Evolutionary conservation across 2,888 invertebrate genomes (phyloP), one percentile per base, ranked within the genome.

Genomic region (Geophilus truncorum): DNA sequence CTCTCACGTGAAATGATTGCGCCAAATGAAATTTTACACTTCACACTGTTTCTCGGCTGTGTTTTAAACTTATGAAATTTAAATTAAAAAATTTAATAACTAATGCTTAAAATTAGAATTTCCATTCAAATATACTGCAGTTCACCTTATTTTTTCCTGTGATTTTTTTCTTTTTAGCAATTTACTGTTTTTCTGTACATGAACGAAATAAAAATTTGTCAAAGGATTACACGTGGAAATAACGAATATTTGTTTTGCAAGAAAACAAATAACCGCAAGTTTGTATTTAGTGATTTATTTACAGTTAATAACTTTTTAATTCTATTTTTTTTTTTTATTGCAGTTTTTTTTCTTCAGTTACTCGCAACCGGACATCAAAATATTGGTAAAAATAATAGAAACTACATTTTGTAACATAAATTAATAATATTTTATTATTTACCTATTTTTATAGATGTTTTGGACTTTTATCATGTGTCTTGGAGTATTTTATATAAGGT

Each of bases 1-100:
- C 70, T 70, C 70, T 70, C 70, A 70, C 28, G 70, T 28, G 10
- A 70, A 70, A 28, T 28, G 70, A 70, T 70, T 70, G 70, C 28
- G 70, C 70, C n/a, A 70, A 70, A 62, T 62, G 62, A 62, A 70
- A n/a, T 70, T 70, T 70, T 70, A 10, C 70, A 70, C 23, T 28
- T 70, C 23, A 25, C 2, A 70, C 28, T 70, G 23, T 70, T 70
- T 28, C 70, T 70, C 15, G 70, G 70, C 70, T 28, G 28, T 70
- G 70, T 70, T 70, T 70, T 25, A 70, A n/a, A n/a, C n/a, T n/a
- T n/a, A n/a, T n/a, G n/a, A n/a, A n/a, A n/a, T n/a, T n/a, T n/a
- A n/a, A n/a, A n/a, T n/a, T 1, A 4, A 57, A 21, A 70, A 70
- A 70, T 1, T 70, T 18, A 18, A 18, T 5, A 7, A 51, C 6